Evolutionary conservation across 2,797 vertebrate genomes (phyloP).

Genomic region (Otolemur crassicaudatus): DNA sequence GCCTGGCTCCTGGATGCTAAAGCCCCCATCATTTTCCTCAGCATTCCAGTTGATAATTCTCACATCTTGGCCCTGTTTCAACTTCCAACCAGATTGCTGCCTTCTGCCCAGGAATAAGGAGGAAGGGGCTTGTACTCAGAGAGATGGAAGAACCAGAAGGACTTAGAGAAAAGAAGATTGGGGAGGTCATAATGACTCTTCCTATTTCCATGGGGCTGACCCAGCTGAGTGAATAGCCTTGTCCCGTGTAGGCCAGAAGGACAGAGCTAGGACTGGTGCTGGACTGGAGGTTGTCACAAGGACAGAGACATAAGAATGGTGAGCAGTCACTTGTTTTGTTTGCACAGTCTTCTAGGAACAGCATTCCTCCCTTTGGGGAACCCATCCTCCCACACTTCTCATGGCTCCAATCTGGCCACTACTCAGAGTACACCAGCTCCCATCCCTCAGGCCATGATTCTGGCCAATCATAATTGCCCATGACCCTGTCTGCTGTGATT

Average conservation of each 20-base stretch:
- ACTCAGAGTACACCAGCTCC: not conserved
- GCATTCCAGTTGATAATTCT: not conserved
- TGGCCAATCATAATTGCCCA: not conserved
- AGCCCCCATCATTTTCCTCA: not conserved
- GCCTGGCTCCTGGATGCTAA: not conserved
- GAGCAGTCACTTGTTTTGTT: not conserved
- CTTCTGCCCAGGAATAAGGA: not conserved
- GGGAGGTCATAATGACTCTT: not conserved
- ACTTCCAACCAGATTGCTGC: not conserved
- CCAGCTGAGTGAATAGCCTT: not conserved
- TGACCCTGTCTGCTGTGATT: not conserved
- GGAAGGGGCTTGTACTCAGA: not conserved
- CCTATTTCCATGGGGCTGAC: not conserved
- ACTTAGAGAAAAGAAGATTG: not conserved
- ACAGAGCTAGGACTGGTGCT: not conserved
- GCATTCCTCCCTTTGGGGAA: not conserved
- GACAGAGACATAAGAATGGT: not conserved
- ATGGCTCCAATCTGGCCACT: not conserved
- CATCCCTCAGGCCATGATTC: not conserved
- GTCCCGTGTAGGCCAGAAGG: not conserved
- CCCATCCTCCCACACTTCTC: not conserved
- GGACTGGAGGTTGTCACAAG: not conserved
- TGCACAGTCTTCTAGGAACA: slow-evolving; percentile 30
- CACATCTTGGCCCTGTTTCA: not conserved
- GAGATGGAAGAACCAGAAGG: not conserved